Base-by-base conservation (phyloP, 2,113 vertebrate species). In the Chionomys nivalis region DNA sequence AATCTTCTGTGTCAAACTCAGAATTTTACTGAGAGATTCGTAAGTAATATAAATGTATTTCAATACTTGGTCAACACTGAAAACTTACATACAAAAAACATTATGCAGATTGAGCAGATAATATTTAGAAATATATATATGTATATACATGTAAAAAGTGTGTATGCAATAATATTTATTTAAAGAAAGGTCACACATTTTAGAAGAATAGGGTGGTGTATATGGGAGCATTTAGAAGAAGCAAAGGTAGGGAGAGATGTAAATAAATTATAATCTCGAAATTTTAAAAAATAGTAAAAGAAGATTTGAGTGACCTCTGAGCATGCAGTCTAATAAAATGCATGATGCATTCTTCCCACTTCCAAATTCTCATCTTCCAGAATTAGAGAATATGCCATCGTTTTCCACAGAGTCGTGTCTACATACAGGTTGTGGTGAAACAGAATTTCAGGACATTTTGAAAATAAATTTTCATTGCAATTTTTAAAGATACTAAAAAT, bases 341-440 rank as follows among this genome's bases (percentile, higher is more conserved):
- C 21, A 11, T 0, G 9, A 2, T 5, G 11, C 23, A 24, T 17
- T 52, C 21, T 24, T 42, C 14, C 5, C 16, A 9, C 28, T n/a
- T 55, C 49, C 33, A 17, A 49, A 11, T 65, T 47, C 31, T 42
- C 36, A 44, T 61, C 33, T 58, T 66, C 3, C 19, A 28, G 2
- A 55, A 39, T 31, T 16, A 42, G 14, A 89, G 3, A 47, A 19
- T 19, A 66, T 11, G 24, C 70, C 58, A 7, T 4, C 23, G 9
- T 55, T n/a, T 21, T 26, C 31, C n/a, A 75, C 26, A 19, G 28
- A 55, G 44, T 7, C 13, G 42, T 9, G 23, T 36, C 47, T 72
- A 26, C 6, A 63, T 68, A 36, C 3, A 17, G 5, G 70, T 28
- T 19, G 36, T 33, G 7, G 1, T 44, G 4, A 36, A 82, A 58